phyloP scores from a whole-genome alignment of 1,140 invertebrate genomes.

The Harlomillsia oculata region DNA sequence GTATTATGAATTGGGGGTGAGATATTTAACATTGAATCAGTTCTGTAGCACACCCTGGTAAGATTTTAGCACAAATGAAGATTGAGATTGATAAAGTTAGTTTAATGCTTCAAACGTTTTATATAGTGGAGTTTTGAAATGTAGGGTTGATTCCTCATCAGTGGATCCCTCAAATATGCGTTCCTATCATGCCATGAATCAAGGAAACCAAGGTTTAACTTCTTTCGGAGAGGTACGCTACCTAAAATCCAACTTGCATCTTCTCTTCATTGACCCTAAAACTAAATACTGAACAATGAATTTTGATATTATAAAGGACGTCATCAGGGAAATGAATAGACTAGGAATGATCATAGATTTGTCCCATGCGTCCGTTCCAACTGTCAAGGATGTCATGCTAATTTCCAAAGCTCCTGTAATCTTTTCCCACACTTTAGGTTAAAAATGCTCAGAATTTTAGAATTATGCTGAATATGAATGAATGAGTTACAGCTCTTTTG shows the following conservation, averaged over 20 bases:
- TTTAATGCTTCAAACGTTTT: too few relatives aligned
- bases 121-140: too few relatives aligned
- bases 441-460: neutral
- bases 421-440: conserved; percentile 44
- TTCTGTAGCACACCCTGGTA: conserved; percentile 47
- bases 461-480: neutral
- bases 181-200: too few relatives aligned
- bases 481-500: neutral
- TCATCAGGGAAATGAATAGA: conserved; percentile 28
- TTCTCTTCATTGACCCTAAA: conserved; percentile 30
- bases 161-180: too few relatives aligned
- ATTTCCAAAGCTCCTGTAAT: conserved; percentile 44
- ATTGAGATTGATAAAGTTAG: too few relatives aligned
- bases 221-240: conserved; percentile 1
- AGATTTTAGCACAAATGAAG: too few relatives aligned
- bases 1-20: conserved; percentile 44
- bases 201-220: conserved; percentile 27
- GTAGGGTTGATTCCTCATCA: too few relatives aligned
- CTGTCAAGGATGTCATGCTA: conserved; percentile 42
- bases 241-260: conserved; percentile 21
- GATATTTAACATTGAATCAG: conserved; percentile 46
- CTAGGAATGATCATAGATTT: conserved; percentile 48
- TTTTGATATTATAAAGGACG: conserved; percentile 11
- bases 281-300: neutral
- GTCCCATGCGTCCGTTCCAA: conserved; percentile 43